These are phyloP conservation scores for Thamnaconus septentrionalis DNA, from an alignment of 2,113 vertebrate genomes.

Conservation along the genomic window DNA sequence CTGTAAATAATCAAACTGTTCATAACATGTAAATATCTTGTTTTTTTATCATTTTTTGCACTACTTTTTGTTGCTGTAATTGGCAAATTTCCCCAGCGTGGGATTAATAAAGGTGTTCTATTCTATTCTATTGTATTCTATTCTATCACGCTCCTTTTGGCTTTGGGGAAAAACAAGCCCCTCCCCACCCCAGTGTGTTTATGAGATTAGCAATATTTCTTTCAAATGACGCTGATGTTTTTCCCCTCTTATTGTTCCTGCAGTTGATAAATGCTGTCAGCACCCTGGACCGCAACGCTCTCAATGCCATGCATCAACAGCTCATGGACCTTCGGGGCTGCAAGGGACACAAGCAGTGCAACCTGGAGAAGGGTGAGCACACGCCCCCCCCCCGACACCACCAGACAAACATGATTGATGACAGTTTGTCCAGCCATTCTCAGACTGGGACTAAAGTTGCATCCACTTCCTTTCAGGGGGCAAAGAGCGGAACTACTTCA, in stretches of 20 bases:
- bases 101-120: conserved; percentile 9
- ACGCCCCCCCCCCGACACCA: background rate
- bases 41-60: conserved; percentile 6
- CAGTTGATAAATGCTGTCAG: conserved; percentile 92
- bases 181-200: background rate
- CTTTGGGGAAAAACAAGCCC: too few species aligned
- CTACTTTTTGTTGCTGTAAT: too few species aligned
- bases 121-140: too few species aligned
- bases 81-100: conserved; percentile 6
- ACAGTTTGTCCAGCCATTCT: background rate
- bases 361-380: conserved; percentile 86
- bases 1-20: too few species aligned
- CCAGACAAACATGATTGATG: conserved; percentile 30
- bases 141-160: too few species aligned
- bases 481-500: conserved; percentile 88
- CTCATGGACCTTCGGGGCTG: conserved; percentile 92
- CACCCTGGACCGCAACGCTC: conserved; percentile 83
- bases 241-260: conserved; percentile 34
- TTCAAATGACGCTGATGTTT: conserved; percentile 25
- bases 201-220: conserved; percentile 6
- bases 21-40: too few species aligned
- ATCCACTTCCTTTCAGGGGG: conserved; percentile 76
- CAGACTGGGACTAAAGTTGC: conserved; percentile 26
- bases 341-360: conserved; percentile 93
- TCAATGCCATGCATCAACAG: conserved; percentile 89